These are phyloP conservation scores for Nematostella vectensis DNA, from an alignment of 92 coral and sea anemone species.

Conservation along the genomic window DNA sequence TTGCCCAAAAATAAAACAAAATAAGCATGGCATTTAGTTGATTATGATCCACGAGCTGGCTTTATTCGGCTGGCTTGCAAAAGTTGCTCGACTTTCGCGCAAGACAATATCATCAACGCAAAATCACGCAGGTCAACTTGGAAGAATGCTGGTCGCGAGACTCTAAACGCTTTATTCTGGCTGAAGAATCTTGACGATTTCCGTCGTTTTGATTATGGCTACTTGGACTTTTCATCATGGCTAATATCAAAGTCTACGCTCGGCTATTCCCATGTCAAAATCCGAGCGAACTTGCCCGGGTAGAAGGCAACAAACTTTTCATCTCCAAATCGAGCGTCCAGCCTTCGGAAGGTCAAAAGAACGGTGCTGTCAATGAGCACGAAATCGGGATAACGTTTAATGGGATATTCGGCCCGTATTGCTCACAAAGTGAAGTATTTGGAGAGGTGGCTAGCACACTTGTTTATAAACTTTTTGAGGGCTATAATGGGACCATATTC, in stretches of 20 bases:
- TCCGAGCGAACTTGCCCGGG: constrained; percentile 13
- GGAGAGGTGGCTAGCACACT: constrained; percentile 37
- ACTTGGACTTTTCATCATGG: constrained; percentile 21
- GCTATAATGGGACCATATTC: constrained; percentile 58
- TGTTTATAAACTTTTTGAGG: constrained; percentile 33
- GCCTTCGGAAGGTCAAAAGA: constrained; percentile 1
- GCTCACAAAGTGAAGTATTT: constrained; percentile 34
- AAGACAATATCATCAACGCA: too few species aligned
- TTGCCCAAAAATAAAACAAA: background rate
- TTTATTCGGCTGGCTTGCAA: too few species aligned
- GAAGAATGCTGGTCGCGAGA: too few species aligned
- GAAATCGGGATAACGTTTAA: constrained; percentile 15
- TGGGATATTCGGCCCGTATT: constrained; percentile 21
- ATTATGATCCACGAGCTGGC: too few species aligned
- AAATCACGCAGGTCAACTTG: too few species aligned
- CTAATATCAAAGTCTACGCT: constrained; percentile 58
- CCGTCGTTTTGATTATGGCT: too few species aligned
- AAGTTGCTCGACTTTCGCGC: too few species aligned
- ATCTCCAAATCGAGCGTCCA: constrained; percentile 2
- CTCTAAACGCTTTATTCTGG: too few species aligned
- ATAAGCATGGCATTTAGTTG: background rate
- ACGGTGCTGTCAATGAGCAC: background rate
- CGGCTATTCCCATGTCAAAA: constrained; percentile 35
- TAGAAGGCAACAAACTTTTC: constrained; percentile 27
- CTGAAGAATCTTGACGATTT: too few species aligned